These are phyloP conservation scores for Eurytoma adleriae DNA, from an alignment of 2,888 invertebrate genomes.

Conservation along the genomic window DNA sequence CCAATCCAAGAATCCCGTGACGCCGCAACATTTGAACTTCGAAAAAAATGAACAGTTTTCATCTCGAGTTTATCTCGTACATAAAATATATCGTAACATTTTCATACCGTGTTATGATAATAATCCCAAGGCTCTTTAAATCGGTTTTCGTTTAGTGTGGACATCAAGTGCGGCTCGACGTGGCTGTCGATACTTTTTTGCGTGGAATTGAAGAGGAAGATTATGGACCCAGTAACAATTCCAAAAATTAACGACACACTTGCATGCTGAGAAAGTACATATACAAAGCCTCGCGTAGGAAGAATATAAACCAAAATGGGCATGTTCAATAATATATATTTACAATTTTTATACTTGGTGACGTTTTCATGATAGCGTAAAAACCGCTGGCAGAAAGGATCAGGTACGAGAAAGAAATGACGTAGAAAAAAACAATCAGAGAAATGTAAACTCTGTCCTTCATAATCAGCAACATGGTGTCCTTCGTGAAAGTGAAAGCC, in stretches of 20 bases:
- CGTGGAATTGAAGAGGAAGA: slow-evolving; percentile 32
- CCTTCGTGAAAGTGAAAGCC: slow-evolving; percentile 26
- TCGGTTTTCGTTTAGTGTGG: slow-evolving; percentile 12
- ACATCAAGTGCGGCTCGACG: slow-evolving; percentile 29
- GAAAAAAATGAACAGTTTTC: neutral
- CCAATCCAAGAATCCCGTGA: slow-evolving; percentile 54
- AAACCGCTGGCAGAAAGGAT: slow-evolving; percentile 31
- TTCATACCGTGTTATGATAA: slow-evolving; percentile 44
- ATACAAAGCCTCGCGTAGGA: neutral
- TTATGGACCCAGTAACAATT: neutral
- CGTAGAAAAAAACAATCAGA: slow-evolving; percentile 27
- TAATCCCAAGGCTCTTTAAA: slow-evolving; percentile 45
- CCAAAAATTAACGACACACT: slow-evolving; percentile 14
- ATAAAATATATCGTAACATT: neutral
- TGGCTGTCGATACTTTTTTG: slow-evolving; percentile 24
- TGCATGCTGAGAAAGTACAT: slow-evolving; percentile 31
- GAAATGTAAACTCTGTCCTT: neutral
- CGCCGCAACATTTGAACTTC: slow-evolving; percentile 56
- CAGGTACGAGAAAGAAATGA: slow-evolving; percentile 25
- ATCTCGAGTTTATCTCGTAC: neutral
- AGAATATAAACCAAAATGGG: too few species aligned
- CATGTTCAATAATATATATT: too few species aligned
- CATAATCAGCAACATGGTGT: slow-evolving; percentile 33
- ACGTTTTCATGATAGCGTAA: slow-evolving; percentile 36
- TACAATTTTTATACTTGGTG: slow-evolving; percentile 35